Evolutionary conservation across 2,888 invertebrate species (phyloP), one percentile per base, ranked within the genome.

Genomic region (Mactromeris polynyma): DNA sequence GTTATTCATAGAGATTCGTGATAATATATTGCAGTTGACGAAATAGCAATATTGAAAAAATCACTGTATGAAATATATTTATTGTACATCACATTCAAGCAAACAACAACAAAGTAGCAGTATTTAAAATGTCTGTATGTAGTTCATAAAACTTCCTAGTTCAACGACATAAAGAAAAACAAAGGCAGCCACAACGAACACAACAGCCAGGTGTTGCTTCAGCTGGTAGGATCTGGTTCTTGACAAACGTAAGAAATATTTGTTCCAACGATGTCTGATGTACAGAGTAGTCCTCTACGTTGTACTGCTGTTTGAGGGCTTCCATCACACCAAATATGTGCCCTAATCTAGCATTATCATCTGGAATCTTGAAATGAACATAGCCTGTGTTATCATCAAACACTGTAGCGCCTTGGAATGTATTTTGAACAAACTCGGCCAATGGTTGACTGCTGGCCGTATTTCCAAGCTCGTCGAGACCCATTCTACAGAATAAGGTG

Each of bases 331-430:
- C 94, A 93, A 97, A 97, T 38, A 97, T 93, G 83, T 94, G 92
- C 2, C 96, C 95, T 90, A 96, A 92, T 14, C 95, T 94, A 58
- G 95, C 93, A 81, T 90, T 90, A 14, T 91, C 88, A 86, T 96
- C 94, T 42, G 94, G 94, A 77, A 96, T 94, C 81, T 96, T 96
- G 90, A 96, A 96, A 90, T 94, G 93, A 33, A 95, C 87, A 81
- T 92, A 91, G 90, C 96, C 96, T 94, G 96, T 98, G 97, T 98
- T 98, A 94, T 98, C 97, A 92, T 98, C 98, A 86, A 97, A 97
- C 7, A 98, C 97, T 0, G 97, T 97, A 92, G 98, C 97, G 26
- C 96, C 96, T 3, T 97, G 96, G 94, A 98, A 97, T 46, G 97
- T 97, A 2, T 96, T 92, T 0, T 97, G 97, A 6, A 98, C 97